Evolutionary conservation across 2,888 invertebrate genomes (phyloP), one percentile per base, ranked within the genome.

Genomic region (Drosophila meridionalis): DNA sequence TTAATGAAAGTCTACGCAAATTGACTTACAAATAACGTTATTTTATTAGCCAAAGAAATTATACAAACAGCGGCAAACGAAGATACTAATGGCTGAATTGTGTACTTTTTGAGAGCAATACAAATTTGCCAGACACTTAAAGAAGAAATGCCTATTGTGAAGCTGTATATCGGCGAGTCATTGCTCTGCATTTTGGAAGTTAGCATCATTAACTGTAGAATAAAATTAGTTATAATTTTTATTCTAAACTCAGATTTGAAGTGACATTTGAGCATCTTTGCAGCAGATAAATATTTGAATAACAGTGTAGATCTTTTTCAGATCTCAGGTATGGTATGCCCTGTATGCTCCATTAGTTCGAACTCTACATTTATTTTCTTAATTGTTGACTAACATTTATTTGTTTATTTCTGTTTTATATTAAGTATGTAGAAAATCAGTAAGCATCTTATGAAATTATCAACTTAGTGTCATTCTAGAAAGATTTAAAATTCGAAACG

Each of bases 1-100:
- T n/a, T 59, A 63, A 48, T 47, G 56, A 56, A 66, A 60, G 40
- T 66, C 60, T 48, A 45, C 8, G 9, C 26, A 40, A 34, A 53
- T 67, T 67, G 34, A 55, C 56, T 42, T 11, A 34, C n/a, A 28
- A 42, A 34, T 40, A 55, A 26, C 14, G 12, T 26, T 34, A 14
- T 45, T 65, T 38, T 6, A 12, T 65, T 43, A n/a, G 7, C 12
- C 26, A 12, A 3, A 2, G 11, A 60, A 52, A 52, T 52, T 55
- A 40, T 55, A 40, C 9, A 30, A 38, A 11, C 30, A 32, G 56
- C n/a, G 6, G 4, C 38, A 4, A n/a, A n/a, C 4, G 7, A 11
- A 12, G 14, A 1, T 26, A 30, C 28, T 56, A 56, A 14, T 30
- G 28, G 20, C 45, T 26, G 12, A 30, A 20, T 32, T 26, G 4